Conservation (phyloP, 2,113 vertebrate genomes). For the Ploceus nigricollis region DNA sequence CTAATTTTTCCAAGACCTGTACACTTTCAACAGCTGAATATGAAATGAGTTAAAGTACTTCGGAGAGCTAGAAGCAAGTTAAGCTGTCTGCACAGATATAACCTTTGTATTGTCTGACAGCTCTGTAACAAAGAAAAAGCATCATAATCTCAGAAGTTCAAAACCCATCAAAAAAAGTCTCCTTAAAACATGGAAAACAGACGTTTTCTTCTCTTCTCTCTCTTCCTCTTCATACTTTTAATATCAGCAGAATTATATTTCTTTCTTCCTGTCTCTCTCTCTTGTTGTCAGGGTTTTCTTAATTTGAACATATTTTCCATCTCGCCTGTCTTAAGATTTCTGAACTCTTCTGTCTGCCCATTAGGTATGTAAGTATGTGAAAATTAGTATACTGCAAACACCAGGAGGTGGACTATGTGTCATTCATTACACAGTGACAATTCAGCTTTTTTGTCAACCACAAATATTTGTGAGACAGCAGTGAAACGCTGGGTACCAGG, state of each 20-base stretch:
- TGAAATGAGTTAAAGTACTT: slow-evolving; percentile 10
- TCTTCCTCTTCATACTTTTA: background rate
- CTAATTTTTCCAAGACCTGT: background rate
- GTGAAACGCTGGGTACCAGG: background rate
- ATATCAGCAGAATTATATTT: background rate
- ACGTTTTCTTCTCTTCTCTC: background rate
- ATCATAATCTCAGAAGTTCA: background rate
- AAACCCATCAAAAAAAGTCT: background rate
- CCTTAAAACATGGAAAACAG: background rate
- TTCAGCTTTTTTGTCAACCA: background rate
- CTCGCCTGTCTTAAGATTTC: background rate
- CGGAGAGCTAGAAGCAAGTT: background rate
- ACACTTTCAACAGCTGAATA: background rate
- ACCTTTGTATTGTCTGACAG: slow-evolving; percentile 30
- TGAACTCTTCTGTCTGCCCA: background rate
- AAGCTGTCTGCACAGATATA: slow-evolving; percentile 16
- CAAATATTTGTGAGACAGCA: background rate
- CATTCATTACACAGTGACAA: background rate
- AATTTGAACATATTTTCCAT: background rate
- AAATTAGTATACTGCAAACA: background rate
- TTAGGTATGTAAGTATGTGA: background rate
- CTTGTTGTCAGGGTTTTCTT: background rate
- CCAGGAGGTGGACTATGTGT: background rate
- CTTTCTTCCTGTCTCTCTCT: background rate
- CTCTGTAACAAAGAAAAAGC: slow-evolving; percentile 14